These are phyloP conservation scores for Cylindroiulus punctatus DNA, from an alignment of 2,888 invertebrate genomes.

Conservation along the genomic window DNA sequence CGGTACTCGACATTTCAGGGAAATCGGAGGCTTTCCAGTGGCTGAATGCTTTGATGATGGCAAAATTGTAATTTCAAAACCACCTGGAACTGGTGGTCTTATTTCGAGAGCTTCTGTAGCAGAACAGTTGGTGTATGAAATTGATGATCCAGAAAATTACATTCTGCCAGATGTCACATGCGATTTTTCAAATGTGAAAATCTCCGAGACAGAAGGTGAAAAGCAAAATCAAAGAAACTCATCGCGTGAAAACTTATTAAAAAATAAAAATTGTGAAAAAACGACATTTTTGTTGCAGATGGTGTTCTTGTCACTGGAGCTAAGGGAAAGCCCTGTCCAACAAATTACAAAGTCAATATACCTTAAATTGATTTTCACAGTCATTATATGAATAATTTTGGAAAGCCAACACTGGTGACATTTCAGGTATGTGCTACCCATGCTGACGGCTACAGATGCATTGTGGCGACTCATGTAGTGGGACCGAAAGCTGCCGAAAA, in stretches of 20 bases:
- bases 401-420: background rate
- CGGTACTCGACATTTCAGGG: constrained; percentile 62
- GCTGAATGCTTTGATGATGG: constrained; percentile 67
- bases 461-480: constrained; percentile 66
- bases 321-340: constrained; percentile 66
- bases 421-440: constrained; percentile 67
- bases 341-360: constrained; percentile 66
- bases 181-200: constrained; percentile 67
- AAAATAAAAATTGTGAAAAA: constrained; percentile 35
- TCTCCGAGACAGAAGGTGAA: constrained; percentile 54
- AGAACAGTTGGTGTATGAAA: constrained; percentile 69
- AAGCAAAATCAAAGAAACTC: background rate
- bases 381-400: constrained; percentile 4
- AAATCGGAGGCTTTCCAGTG: constrained; percentile 68
- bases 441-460: constrained; percentile 67
- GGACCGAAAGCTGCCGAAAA: constrained; percentile 66
- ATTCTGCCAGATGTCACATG: constrained; percentile 68
- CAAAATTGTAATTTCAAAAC: constrained; percentile 67
- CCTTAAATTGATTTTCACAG: background rate
- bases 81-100: constrained; percentile 67
- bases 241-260: background rate
- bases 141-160: constrained; percentile 67
- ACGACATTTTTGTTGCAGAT: constrained; percentile 58
- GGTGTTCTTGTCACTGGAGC: constrained; percentile 67
- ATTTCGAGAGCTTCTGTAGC: constrained; percentile 67